Evolutionary conservation across 2,113 vertebrate species (phyloP), one percentile per base, ranked within the genome.

Genomic region (Montifringilla adamsi): DNA sequence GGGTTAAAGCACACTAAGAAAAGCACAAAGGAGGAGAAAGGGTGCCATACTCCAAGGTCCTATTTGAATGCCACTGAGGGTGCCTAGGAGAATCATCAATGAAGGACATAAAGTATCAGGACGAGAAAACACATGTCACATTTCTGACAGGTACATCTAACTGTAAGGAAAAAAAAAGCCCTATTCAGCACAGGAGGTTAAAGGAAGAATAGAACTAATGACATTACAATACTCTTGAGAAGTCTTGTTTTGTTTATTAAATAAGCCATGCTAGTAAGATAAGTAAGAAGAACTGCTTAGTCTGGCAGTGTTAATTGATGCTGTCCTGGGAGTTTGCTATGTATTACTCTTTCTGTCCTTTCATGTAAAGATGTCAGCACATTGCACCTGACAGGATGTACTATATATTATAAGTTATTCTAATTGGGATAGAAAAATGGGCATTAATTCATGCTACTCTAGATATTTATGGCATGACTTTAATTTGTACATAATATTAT

Each of bases 201-300:
- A 59, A 37, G 37, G 52, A 91, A 80, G 86, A 73, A 68, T 84
- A 73, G 73, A 94, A 85, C 64, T 94, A 95, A 95, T 92, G 86
- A 91, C 60, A 88, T 44, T 89, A 44, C 39, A 73, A 43, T 94
- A 26, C 74, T 92, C 76, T 79, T 74, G 75, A 94, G 55, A 96
- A 93, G 66, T 72, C 81, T 90, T 76, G 74, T 91, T 95, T 88
- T 96, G 72, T 94, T 92, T 86, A 80, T 90, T 95, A 95, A 96
- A 95, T 92, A 93, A 90, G 76, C 50, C 43, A 63, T 33, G 58
- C 46, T 27, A 66, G 69, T 52, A 87, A 91, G 70, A 75, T 95
- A 94, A 94, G 82, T 96, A 94, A 83, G 80, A 88, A 92, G 88
- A 93, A 96, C 62, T 83, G 92, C 89, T 72, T 97, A 56, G 58